Base-by-base conservation (phyloP, 1,140 invertebrate species). In the Drosophila sechellia region DNA sequence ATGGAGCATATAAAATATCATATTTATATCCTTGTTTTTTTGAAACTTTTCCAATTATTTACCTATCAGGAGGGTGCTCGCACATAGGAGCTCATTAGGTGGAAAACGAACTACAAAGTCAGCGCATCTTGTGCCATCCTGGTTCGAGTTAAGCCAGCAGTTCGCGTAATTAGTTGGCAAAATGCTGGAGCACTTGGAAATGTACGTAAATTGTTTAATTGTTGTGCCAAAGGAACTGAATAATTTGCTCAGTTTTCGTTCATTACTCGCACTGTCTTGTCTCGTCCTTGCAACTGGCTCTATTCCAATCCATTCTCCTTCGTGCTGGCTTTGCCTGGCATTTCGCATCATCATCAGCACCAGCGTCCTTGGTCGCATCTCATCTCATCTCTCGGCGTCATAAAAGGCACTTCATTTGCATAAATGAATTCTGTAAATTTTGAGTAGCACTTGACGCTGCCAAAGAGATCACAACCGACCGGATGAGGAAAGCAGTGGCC, bases 401-500 rank as follows among this genome's bases (percentile, higher is more conserved):
- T 83, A 83, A 72, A 87, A 79, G 79, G 79, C 83, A 87, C 83
- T 87, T 87, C 70, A 87, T 87, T 87, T 87, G 83, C 84, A 87
- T 87, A 87, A 87, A 87, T 87, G 83, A 87, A 87, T 87, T 79
- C 83, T 87, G 84, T 77, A 89, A 87, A 89, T 87, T 87, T 79
- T 83, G 83, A 87, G 83, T 77, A 87, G 83, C 79, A 77, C 83
- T 87, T 66, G 79, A 79, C 49, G 63, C 35, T 61, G 54, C 49
- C 55, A 68, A 68, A 58, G 72, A 76, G 54, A 76, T 68, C 64
- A 69, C 39, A 35, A 31, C 34, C 45, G 37, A 60, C 34, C 45
- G 37, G 53, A 27, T 17, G 15, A 20, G 31, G 25, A 17, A 34
- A 15, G 25, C 22, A 34, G 37, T 5, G 15, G n/a, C 15, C 0